Evolutionary conservation across 2,113 vertebrate species (phyloP).

Genomic region (Emydura subglobosa): DNA sequence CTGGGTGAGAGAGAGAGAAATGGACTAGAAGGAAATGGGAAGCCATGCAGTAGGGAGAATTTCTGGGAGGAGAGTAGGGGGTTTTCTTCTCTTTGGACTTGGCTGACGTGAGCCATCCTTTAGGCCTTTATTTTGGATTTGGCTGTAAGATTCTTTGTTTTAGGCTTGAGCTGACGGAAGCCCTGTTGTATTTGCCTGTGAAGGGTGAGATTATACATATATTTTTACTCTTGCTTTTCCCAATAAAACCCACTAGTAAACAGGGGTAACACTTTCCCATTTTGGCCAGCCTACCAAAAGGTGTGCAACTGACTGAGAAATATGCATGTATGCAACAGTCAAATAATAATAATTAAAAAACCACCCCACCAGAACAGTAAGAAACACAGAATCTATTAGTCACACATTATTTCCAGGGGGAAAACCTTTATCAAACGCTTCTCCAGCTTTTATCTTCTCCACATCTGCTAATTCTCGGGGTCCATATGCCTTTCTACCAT

Average conservation of each 20-base stretch:
- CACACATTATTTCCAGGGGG: neutral
- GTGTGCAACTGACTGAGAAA: neutral
- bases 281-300: neutral
- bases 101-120: neutral
- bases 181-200: neutral
- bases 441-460: neutral
- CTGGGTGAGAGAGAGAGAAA: neutral
- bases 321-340: neutral
- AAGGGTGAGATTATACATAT: neutral
- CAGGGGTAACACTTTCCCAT: neutral
- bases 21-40: neutral
- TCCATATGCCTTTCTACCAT: neutral
- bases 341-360: neutral
- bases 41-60: accelerated
- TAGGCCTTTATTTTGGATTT: neutral
- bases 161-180: neutral
- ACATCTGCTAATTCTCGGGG: no score
- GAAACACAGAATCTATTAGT: neutral
- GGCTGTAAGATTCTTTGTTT: neutral
- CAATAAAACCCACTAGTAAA: neutral
- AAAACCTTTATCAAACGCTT: no score
- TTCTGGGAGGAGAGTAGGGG: neutral
- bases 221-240: neutral
- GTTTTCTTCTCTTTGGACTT: accelerated
- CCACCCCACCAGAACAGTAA: neutral